These are phyloP conservation scores for Melanotus villosus DNA, from an alignment of 2,888 invertebrate genomes.

Conservation along the genomic window DNA sequence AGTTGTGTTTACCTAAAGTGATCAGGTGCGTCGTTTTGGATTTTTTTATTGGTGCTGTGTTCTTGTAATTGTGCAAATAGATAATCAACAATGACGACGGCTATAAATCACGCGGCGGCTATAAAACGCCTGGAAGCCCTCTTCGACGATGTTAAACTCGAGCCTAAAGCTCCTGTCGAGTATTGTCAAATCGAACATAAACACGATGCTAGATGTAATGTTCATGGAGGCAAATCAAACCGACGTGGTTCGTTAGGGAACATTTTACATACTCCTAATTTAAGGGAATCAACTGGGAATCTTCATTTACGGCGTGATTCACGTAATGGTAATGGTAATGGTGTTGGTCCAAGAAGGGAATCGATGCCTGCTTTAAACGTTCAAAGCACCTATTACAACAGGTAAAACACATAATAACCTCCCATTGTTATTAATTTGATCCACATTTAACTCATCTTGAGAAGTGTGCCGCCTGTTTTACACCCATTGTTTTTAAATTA, in stretches of 20 bases:
- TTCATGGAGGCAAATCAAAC: constrained; percentile 74
- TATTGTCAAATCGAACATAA: constrained; percentile 70
- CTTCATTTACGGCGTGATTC: constrained; percentile 50
- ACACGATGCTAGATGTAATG: constrained; percentile 79
- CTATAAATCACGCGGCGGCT: constrained; percentile 76
- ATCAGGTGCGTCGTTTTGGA: too few relatives aligned
- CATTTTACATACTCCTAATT: constrained; percentile 67
- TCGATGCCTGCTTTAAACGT: constrained; percentile 67
- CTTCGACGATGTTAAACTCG: constrained; percentile 77
- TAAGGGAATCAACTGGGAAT: constrained; percentile 45
- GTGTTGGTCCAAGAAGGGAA: constrained; percentile 69
- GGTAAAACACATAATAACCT: constrained; percentile 50
- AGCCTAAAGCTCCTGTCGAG: constrained; percentile 60
- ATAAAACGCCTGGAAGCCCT: constrained; percentile 82
- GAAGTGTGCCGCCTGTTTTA: constrained; percentile 50
- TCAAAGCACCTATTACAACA: constrained; percentile 56
- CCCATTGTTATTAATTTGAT: neutral
- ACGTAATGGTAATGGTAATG: constrained; percentile 67
- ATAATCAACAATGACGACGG: constrained; percentile 9
- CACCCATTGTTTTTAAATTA: constrained; percentile 19
- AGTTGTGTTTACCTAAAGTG: constrained; percentile 19
- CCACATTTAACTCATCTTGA: constrained; percentile 26
- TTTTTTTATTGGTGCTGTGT: neutral
- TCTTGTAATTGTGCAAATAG: neutral
- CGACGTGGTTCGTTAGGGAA: constrained; percentile 74